These are phyloP conservation scores for Herpailurus yagouaroundi DNA, from an alignment of 2,113 vertebrate genomes.

Conservation along the genomic window DNA sequence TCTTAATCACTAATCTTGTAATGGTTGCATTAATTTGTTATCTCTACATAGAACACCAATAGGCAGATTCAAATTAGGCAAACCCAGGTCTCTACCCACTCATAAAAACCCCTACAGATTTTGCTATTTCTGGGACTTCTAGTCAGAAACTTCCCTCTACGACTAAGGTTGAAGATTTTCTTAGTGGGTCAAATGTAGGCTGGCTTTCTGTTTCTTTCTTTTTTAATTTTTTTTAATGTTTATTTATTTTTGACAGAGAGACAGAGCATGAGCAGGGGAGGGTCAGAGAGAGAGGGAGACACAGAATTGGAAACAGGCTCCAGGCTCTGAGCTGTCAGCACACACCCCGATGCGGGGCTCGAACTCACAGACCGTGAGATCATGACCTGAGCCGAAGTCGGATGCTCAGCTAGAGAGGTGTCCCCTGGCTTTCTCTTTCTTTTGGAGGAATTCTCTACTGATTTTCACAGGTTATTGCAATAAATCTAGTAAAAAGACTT, in stretches of 20 bases:
- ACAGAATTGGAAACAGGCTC: too few relatives aligned
- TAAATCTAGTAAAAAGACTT: background rate
- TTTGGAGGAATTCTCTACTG: background rate
- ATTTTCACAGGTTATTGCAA: background rate
- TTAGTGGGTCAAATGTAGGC: background rate
- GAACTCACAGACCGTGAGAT: too few relatives aligned
- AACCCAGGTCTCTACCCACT: background rate
- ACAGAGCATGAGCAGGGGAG: too few relatives aligned
- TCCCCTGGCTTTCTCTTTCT: background rate
- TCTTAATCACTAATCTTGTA: background rate
- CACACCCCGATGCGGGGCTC: too few relatives aligned
- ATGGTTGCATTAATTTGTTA: background rate
- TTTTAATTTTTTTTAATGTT: too few relatives aligned
- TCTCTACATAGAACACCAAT: background rate
- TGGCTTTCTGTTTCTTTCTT: background rate
- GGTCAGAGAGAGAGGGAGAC: too few relatives aligned
- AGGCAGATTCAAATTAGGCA: background rate
- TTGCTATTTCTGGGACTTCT: background rate
- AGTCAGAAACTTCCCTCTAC: background rate
- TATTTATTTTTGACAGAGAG: too few relatives aligned
- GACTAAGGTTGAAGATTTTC: background rate
- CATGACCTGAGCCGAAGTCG: too few relatives aligned
- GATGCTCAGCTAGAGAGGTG: too few relatives aligned
- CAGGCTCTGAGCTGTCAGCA: too few relatives aligned
- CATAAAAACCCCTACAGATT: background rate